Conservation (phyloP, 2,113 vertebrate genomes). For the Oxyruncus cristatus region DNA sequence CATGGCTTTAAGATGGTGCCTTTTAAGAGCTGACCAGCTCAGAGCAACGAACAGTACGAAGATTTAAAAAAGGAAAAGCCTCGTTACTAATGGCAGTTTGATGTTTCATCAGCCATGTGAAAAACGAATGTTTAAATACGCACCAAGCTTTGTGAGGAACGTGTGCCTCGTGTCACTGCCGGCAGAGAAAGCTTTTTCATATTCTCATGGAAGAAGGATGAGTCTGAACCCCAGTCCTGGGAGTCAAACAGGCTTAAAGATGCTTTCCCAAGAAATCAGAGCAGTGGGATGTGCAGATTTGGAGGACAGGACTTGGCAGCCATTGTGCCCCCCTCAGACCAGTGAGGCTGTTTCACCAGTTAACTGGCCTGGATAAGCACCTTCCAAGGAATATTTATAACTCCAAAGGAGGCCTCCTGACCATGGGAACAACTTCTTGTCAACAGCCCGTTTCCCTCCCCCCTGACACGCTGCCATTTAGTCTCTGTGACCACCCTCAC, state of each 20-base stretch:
- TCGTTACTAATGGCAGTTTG: background rate
- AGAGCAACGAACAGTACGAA: background rate
- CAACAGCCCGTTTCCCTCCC: background rate
- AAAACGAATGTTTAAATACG: background rate
- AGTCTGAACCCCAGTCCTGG: background rate
- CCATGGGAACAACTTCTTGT: background rate
- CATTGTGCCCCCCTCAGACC: background rate
- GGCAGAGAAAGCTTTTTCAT: background rate
- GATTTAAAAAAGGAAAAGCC: background rate
- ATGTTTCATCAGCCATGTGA: background rate
- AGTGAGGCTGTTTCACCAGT: background rate
- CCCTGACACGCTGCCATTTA: background rate
- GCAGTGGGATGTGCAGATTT: background rate
- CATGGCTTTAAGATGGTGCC: background rate
- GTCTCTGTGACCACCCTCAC: background rate
- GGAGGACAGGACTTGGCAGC: background rate
- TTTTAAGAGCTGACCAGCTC: background rate
- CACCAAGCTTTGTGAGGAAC: background rate
- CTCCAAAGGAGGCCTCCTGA: background rate
- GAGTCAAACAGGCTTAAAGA: too few species aligned
- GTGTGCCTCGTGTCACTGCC: background rate
- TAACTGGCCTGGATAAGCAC: background rate
- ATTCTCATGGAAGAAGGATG: accelerated
- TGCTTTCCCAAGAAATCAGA: background rate
- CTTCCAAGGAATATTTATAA: background rate